A percentile compares a stretch with the other conserved stretches of the same genome.
phyloP scores from a whole-genome alignment of 2,888 invertebrate species.

The Perizoma affinitatum region DNA sequence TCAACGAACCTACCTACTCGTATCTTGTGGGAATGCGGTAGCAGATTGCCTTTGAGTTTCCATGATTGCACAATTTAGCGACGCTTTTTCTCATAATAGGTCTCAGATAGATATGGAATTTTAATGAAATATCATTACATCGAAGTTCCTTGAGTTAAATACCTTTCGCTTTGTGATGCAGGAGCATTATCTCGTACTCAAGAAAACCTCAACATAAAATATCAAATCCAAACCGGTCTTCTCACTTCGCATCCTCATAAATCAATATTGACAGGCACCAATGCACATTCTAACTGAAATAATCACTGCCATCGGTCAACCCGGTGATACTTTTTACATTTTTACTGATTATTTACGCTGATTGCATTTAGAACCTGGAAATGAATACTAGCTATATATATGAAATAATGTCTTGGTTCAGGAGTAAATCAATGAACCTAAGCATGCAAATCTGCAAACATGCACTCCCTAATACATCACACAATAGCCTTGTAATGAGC shows the following conservation, averaged over 20 bases:
- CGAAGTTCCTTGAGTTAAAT: conserved; percentile 2
- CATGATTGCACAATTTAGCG: too few species aligned
- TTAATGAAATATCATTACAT: conserved; percentile 1
- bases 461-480: background rate
- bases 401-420: background rate
- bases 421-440: background rate
- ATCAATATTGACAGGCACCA: conserved; percentile 7
- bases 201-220: conserved; percentile 19
- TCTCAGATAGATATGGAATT: background rate
- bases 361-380: too few species aligned
- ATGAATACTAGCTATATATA: too few species aligned
- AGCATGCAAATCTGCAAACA: background rate
- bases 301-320: conserved; percentile 7
- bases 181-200: conserved; percentile 3
- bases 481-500: conserved; percentile 7
- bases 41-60: too few species aligned
- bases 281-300: background rate
- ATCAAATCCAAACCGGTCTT: conserved; percentile 1
- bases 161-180: background rate
- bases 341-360: too few species aligned
- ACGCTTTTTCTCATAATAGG: too few species aligned
- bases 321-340: too few species aligned
- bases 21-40: too few species aligned
- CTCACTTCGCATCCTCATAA: conserved; percentile 9
- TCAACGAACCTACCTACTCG: too few species aligned